Evolutionary conservation across 2,797 vertebrate genomes (phyloP).

Genomic region (Ibycter americanus): DNA sequence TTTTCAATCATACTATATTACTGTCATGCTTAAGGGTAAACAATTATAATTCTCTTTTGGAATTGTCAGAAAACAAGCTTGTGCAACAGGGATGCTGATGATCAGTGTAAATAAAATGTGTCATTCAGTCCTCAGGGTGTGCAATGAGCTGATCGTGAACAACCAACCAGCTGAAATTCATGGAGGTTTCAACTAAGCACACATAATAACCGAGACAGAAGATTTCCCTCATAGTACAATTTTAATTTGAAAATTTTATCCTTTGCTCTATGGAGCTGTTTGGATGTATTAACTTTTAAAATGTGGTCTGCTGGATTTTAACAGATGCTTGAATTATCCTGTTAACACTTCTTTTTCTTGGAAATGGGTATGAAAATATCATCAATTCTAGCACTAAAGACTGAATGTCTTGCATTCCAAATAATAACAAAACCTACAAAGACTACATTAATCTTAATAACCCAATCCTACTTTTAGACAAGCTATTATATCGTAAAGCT

Average conservation of each 20-base stretch:
- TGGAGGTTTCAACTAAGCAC: background rate
- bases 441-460: conserved; percentile 60
- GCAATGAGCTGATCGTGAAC: background rate
- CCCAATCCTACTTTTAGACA: conserved; percentile 60
- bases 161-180: background rate
- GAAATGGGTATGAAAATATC: background rate
- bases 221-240: background rate
- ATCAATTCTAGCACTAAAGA: background rate
- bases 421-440: conserved; percentile 45
- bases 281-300: background rate
- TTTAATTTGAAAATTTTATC: background rate
- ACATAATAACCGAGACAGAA: background rate
- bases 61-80: background rate
- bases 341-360: background rate
- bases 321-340: background rate
- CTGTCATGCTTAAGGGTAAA: background rate
- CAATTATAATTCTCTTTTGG: background rate
- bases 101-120: background rate
- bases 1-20: background rate
- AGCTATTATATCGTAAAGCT: conserved; percentile 35
- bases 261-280: background rate
- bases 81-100: background rate
- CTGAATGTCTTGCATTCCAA: background rate
- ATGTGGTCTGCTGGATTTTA: background rate
- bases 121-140: background rate